Conservation (phyloP, 2,113 vertebrate genomes). For the Chamaetylas fuelleborni region DNA sequence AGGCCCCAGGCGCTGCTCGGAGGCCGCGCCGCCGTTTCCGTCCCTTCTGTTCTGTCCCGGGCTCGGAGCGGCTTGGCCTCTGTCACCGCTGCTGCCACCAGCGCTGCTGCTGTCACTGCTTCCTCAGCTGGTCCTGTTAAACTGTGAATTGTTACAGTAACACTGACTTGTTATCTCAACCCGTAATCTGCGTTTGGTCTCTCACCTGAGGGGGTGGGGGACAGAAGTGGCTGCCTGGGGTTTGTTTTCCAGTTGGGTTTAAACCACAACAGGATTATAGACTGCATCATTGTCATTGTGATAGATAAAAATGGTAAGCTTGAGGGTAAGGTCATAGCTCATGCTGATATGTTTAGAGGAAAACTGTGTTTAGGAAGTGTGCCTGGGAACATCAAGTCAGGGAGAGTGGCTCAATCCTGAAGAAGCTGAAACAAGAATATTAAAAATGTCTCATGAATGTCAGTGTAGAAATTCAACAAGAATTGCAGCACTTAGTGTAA, state of each 20-base stretch:
- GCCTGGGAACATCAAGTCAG: background rate
- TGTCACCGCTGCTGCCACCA: background rate
- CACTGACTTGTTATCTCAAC: background rate
- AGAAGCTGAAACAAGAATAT: background rate
- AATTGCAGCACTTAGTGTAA: background rate
- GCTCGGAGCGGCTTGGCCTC: background rate
- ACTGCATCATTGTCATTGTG: background rate
- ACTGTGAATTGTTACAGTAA: background rate
- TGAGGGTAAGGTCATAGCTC: background rate
- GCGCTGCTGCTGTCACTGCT: background rate
- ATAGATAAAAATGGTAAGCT: background rate
- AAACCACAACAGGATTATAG: background rate
- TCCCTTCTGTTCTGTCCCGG: too few relatives aligned
- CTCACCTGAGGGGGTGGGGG: background rate
- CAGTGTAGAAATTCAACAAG: background rate
- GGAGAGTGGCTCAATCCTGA: background rate
- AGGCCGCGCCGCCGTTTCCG: too few relatives aligned
- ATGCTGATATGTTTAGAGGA: background rate
- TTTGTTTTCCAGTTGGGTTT: background rate
- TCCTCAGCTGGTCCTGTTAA: background rate
- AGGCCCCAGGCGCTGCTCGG: too few relatives aligned
- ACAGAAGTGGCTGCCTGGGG: accelerated
- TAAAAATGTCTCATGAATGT: background rate
- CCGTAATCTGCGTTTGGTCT: background rate
- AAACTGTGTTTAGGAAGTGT: background rate